Evolutionary conservation across 2,113 vertebrate genomes (phyloP), one percentile per base, ranked within the genome.

Genomic region (Chamaea fasciata): DNA sequence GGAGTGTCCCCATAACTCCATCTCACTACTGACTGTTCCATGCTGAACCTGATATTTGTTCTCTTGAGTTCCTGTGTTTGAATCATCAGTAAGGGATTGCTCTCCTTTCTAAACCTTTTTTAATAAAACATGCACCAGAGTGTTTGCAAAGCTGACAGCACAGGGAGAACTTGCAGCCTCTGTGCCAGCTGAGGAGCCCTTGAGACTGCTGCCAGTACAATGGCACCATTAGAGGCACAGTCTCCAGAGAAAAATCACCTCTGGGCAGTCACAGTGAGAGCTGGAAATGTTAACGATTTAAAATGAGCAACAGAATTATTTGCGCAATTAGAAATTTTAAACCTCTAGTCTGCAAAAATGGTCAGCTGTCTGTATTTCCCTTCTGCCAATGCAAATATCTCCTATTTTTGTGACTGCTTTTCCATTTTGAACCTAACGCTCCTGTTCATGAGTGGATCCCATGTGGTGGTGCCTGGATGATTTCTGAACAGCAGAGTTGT

Each of bases 91-190:
- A 59, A 44, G 13, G 17, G 41, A 23, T 79, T 82, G 35, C 15
- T 85, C 27, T 79, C 39, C 73, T 84, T 81, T 81, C 35, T 26
- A 70, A 46, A 37, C 14, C 17, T 24, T 56, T 39, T 80, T 87
- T 39, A 68, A 52, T 82, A 49, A 79, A 91, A 44, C 35, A 41
- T 68, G 8, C 26, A 10, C 14, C 18, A 31, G 55, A 21, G 33
- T 50, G 35, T 89, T 84, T 70, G 65, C 62, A 63, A 44, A 89
- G 39, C 56, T 89, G 81, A 87, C 78, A 87, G 69, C 56, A 31
- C 47, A 8, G 39, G 9, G 78, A 68, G 62, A 53, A 74, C 70
- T 93, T 76, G 37, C 27, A 56, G 30, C 42, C 33, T 56, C 21
- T 69, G 62, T 94, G 83, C 69, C 73, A 55, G 8, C 47, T 33